Percentiles rank a stretch among this genome's conserved stretches.
These are phyloP conservation scores for Rhinichthys osculus DNA, from an alignment of 2,797 vertebrate genomes.

Conservation along the genomic window DNA sequence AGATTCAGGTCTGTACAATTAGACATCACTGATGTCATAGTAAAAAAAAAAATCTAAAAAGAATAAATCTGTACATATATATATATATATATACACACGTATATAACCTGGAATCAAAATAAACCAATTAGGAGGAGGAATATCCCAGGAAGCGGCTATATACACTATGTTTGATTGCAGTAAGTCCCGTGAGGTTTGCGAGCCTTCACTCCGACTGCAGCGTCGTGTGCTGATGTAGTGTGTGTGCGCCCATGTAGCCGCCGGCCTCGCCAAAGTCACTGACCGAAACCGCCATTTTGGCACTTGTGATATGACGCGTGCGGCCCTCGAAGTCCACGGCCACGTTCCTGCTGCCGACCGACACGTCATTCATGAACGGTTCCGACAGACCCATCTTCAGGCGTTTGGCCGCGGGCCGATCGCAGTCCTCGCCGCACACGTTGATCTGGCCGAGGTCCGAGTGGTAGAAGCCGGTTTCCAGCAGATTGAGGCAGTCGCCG, in stretches of 20 bases:
- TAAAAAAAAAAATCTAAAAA: constrained; percentile 72
- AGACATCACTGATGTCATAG: constrained; percentile 96
- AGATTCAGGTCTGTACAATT: constrained; percentile 89
- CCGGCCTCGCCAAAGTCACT: constrained; percentile 86
- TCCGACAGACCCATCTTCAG: constrained; percentile 87
- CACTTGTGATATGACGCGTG: constrained; percentile 85
- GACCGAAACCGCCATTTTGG: constrained; percentile 91
- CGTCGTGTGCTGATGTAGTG: constrained; percentile 85
- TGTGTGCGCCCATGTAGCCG: constrained; percentile 81
- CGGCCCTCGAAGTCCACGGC: constrained; percentile 86
- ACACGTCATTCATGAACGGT: constrained; percentile 80
- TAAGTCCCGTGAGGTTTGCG: constrained; percentile 60
- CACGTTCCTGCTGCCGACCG: constrained; percentile 67
- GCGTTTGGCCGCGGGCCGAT: constrained; percentile 81
- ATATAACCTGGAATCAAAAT: constrained; percentile 52
- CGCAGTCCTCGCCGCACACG: constrained; percentile 82
- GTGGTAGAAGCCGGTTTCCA: constrained; percentile 89
- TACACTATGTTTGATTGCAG: constrained; percentile 68
- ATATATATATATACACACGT: constrained; percentile 55
- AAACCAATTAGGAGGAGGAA: constrained; percentile 58
- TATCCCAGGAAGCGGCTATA: constrained; percentile 87
- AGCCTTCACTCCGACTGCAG: constrained; percentile 85
- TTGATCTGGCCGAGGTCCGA: constrained; percentile 80
- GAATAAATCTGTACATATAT: constrained; percentile 61
- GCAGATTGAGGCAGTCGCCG: constrained; percentile 87